Evolutionary conservation across 1,140 invertebrate genomes (phyloP), one percentile per base, ranked within the genome.

Genomic region (Drosophila quadrilineata): DNA sequence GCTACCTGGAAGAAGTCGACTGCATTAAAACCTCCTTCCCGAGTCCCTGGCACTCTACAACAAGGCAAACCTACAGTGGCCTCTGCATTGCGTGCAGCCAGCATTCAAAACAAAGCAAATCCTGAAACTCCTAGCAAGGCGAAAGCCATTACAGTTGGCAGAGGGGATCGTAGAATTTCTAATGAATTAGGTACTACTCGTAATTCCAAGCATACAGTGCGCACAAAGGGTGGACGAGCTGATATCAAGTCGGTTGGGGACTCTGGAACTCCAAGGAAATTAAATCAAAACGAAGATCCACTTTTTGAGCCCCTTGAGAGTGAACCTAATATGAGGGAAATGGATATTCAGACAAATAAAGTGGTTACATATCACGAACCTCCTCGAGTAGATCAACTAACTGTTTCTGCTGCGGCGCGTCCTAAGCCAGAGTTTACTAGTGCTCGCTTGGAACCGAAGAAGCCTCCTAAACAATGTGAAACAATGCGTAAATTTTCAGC

Each of bases 311-410:
- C n/a, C n/a, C n/a, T n/a, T n/a, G n/a, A n/a, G n/a, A n/a, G n/a
- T n/a, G n/a, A n/a, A n/a, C n/a, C n/a, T n/a, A n/a, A n/a, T n/a
- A n/a, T n/a, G n/a, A n/a, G n/a, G 9, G 76, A 87, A 19, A 58
- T 31, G 2, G 74, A 66, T n/a, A 62, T 85, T n/a, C 87, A 88
- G 35, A 88, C 80, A 1, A 76, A 88, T 53, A 82, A 88, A 26
- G 46, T 56, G 2, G 87, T 88, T 46, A 88, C 87, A 19, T 48
- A 87, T 48, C 86, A 63, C 10, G 58, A 65, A 9, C 24, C 50
- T 88, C 4, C 43, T 74, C 12, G 87, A 86, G 4, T 71, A 71
- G 10, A 46, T 72, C 2, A 88, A 68, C n/a, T n/a, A n/a, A 22
- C 40, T 80, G 4, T 4, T 88, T 8, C 12, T 52, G 6, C 76